Conservation (phyloP, 2,113 vertebrate genomes). For the Marcusenius ussheri region DNA sequence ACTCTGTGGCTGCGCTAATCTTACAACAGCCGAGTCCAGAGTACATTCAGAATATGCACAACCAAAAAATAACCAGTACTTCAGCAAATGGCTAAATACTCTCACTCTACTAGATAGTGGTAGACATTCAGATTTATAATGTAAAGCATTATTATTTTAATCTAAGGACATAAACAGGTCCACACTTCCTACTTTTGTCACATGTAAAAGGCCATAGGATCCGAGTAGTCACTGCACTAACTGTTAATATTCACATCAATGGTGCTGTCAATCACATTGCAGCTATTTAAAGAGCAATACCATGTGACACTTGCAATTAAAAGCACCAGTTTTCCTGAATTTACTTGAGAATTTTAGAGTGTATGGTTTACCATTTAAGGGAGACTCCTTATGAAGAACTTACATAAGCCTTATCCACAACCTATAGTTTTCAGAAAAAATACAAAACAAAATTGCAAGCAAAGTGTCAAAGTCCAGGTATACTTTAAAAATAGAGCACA, state of each 20-base stretch:
- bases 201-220: background rate
- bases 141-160: background rate
- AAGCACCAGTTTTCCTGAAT: background rate
- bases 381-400: background rate
- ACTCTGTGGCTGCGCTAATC: background rate
- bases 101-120: background rate
- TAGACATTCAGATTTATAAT: background rate
- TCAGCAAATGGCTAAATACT: background rate
- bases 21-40: background rate
- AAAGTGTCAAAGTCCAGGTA: background rate
- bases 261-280: background rate
- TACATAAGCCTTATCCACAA: background rate
- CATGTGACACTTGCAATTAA: background rate
- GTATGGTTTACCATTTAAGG: background rate
- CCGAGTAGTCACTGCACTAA: background rate
- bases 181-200: background rate
- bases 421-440: background rate
- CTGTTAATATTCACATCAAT: background rate
- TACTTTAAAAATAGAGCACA: background rate
- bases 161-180: background rate
- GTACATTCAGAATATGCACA: background rate
- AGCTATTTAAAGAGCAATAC: background rate
- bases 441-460: background rate
- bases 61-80: background rate
- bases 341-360: background rate